Evolutionary conservation across 92 coral and sea anemone species (phyloP), one percentile per base, ranked within the genome.

Genomic region (Plumapathes pennacea): DNA sequence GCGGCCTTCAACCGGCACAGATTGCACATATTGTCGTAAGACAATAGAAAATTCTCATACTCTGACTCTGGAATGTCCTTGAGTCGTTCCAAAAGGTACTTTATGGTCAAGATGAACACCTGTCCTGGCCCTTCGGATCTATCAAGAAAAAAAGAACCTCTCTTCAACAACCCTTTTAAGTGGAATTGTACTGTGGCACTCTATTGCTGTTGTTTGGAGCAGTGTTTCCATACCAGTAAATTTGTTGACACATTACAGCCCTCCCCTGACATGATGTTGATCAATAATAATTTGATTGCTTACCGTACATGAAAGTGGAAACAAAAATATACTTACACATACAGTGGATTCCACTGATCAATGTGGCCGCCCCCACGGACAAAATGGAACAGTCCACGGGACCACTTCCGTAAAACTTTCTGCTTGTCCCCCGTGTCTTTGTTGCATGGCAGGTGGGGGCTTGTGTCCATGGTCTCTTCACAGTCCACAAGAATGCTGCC

Each of bases 111-210:
- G 20, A 72, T 18, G 28, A 72, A 72, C 32, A 72, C 80, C 34
- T 72, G 80, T 41, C 72, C 80, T 12, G 80, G 80, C 42, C 71
- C 72, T 52, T 62, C 80, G 22, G 80, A 72, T 7, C 71, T 63
- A 24, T 43, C 21, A 43, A 5, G 21, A n/a, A 43, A 43, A 43
- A 43, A 5, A 43, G 21, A 43, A 7, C n/a, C 17, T 18, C n/a
- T 43, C n/a, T 7, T n/a, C 50, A 43, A 43, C 21, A n/a, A 5
- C 8, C 50, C 50, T n/a, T n/a, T n/a, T n/a, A n/a, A n/a, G n/a
- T n/a, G n/a, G n/a, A n/a, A n/a, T n/a, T n/a, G n/a, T n/a, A n/a
- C n/a, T n/a, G n/a, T n/a, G n/a, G n/a, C n/a, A n/a, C n/a, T n/a
- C n/a, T n/a, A n/a, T n/a, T n/a, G n/a, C n/a, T n/a, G n/a, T n/a